Conservation (phyloP, 2,888 invertebrate species). For the Drosophila parthenogenetica region DNA sequence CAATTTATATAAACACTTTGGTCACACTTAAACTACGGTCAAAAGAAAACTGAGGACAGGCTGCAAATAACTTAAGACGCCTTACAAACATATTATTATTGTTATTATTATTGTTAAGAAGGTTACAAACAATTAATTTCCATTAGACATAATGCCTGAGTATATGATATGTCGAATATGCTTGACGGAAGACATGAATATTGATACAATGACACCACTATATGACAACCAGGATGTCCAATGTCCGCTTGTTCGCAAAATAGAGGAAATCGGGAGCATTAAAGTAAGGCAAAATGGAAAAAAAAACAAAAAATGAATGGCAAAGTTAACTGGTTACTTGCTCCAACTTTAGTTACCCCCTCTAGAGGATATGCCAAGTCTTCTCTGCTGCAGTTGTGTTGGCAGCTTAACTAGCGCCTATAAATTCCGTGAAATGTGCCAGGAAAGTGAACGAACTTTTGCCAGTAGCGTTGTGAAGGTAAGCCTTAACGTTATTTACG, state of each 20-base stretch:
- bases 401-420: conserved; percentile 73
- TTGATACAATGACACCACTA: conserved; percentile 75
- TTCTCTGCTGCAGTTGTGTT: conserved; percentile 81
- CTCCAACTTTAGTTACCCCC: conserved; percentile 68
- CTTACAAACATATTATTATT: conserved; percentile 28
- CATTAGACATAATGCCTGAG: conserved; percentile 75
- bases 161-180: conserved; percentile 82
- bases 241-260: conserved; percentile 77
- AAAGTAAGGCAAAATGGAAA: conserved; percentile 58
- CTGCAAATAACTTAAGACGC: conserved; percentile 36
- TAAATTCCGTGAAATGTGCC: conserved; percentile 81
- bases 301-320: neutral
- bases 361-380: conserved; percentile 80
- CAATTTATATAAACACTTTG: conserved; percentile 6
- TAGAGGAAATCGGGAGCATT: conserved; percentile 83
- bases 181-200: conserved; percentile 73
- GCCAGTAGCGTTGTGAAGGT: conserved; percentile 80
- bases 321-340: too few species aligned
- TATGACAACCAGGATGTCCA: conserved; percentile 70
- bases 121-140: neutral
- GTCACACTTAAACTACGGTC: conserved; percentile 29
- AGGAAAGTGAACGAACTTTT: conserved; percentile 80
- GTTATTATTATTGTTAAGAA: conserved; percentile 35
- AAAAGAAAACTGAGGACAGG: conserved; percentile 35
- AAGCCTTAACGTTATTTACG: neutral